Percentiles rank a stretch among this genome's conserved stretches.
These are phyloP conservation scores for Drosophila ezoana DNA, from an alignment of 2,888 invertebrate genomes.

Conservation along the genomic window DNA sequence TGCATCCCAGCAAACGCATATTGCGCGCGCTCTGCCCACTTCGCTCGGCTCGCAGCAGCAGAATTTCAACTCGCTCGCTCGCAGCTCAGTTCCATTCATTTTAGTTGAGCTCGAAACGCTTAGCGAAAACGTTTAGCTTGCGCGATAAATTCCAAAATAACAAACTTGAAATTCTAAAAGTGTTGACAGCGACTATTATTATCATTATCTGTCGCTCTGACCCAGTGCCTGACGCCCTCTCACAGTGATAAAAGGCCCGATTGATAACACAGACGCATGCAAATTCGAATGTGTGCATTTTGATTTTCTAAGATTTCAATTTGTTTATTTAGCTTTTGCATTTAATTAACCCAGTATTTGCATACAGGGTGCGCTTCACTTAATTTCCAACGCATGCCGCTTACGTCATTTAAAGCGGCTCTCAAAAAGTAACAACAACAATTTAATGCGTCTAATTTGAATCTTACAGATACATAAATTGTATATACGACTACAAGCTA, in stretches of 20 bases:
- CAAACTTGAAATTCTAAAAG: not conserved
- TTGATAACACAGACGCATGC: conserved; percentile 37
- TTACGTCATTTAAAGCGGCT: conserved; percentile 42
- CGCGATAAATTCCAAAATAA: conserved; percentile 23
- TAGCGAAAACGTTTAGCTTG: conserved; percentile 56
- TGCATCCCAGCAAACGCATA: conserved; percentile 38
- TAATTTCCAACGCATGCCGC: conserved; percentile 3
- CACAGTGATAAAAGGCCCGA: conserved; percentile 21
- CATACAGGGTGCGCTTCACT: not conserved
- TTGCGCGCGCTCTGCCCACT: conserved; percentile 14
- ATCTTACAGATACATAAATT: conserved; percentile 35
- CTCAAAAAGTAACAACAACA: conserved; percentile 2
- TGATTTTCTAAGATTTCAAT: not conserved
- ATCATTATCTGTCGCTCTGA: conserved; percentile 26
- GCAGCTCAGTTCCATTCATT: conserved; percentile 29
- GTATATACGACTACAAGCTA: not conserved
- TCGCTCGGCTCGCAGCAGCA: not conserved
- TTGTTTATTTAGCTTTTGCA: not conserved
- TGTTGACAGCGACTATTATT: conserved; percentile 1
- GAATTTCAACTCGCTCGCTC: conserved; percentile 24
- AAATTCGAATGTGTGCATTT: not conserved
- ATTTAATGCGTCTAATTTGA: conserved; percentile 15
- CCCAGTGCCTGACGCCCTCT: conserved; percentile 10
- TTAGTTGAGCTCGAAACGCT: conserved; percentile 69
- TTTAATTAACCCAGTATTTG: conserved; percentile 27